Conservation (phyloP, 2,113 vertebrate genomes). For the Epinephelus fuscoguttatus region DNA sequence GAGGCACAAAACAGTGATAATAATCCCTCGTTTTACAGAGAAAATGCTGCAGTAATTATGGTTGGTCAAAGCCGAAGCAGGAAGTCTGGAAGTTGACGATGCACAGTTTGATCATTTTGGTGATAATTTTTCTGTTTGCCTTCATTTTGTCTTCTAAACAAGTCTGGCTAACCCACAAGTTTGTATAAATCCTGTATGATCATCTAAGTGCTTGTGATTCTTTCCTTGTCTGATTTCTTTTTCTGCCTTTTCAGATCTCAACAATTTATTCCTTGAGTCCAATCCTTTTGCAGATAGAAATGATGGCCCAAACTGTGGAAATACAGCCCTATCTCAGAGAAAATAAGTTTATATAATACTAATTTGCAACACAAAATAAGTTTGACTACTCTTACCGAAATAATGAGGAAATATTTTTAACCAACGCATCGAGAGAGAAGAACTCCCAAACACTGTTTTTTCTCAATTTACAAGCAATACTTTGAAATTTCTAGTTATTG, state of each 20-base stretch:
- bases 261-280: not conserved
- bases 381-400: not conserved
- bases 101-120: no score
- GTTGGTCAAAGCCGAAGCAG: no score
- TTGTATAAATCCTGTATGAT: not conserved
- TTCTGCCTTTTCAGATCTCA: not conserved
- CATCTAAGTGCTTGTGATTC: not conserved
- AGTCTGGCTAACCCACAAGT: not conserved
- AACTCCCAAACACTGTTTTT: no score
- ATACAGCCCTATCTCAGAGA: not conserved
- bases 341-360: not conserved
- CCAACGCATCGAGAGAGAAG: not conserved
- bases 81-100: no score
- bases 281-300: not conserved
- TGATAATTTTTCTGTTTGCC: no score
- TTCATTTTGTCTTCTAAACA: not conserved
- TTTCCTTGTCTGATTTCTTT: not conserved
- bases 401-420: not conserved
- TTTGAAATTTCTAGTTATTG: no score
- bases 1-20: no score
- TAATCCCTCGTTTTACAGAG: no score
- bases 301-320: not conserved
- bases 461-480: no score
- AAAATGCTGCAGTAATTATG: no score
- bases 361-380: not conserved